phyloP scores from a whole-genome alignment of 2,888 invertebrate genomes.

The Drosophila yooni region DNA sequence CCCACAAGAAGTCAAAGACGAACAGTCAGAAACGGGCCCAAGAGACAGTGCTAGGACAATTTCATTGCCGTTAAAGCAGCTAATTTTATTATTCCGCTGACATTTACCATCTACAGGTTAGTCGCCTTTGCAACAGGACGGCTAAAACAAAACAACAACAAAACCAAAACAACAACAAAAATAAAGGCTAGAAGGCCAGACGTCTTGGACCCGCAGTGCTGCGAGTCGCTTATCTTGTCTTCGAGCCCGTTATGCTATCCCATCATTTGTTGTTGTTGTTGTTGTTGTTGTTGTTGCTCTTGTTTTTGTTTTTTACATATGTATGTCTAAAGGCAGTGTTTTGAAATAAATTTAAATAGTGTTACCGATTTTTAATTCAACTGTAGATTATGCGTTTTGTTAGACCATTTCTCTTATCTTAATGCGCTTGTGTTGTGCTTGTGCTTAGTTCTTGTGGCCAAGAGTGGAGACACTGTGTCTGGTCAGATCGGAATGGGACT shows the following conservation, averaged over 20 bases:
- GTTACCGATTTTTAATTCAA: constrained; percentile 80
- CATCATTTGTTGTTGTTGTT: constrained; percentile 57
- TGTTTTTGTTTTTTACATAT: not conserved
- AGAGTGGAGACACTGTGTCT: constrained; percentile 70
- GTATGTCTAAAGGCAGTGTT: constrained; percentile 23
- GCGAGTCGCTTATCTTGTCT: constrained; percentile 70
- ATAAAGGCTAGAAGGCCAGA: constrained; percentile 23
- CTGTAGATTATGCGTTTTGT: constrained; percentile 83
- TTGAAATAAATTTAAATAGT: constrained; percentile 76
- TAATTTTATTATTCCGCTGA: constrained; percentile 81
- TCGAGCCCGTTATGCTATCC: constrained; percentile 67
- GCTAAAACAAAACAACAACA: constrained; percentile 1
- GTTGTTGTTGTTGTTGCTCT: not conserved
- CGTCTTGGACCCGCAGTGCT: constrained; percentile 48
- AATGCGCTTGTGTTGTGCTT: constrained; percentile 59
- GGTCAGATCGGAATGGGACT: constrained; percentile 22
- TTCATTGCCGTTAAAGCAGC: constrained; percentile 77
- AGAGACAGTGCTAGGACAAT: constrained; percentile 56
- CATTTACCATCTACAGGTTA: constrained; percentile 65
- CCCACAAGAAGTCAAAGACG: not conserved
- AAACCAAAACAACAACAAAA: not conserved
- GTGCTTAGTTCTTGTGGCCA: constrained; percentile 21
- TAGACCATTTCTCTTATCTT: constrained; percentile 82
- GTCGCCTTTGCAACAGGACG: constrained; percentile 20
- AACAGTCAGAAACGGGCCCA: constrained; percentile 5